A percentile compares a stretch with the other conserved stretches of the same genome.
These are phyloP conservation scores for Mastomys natalensis DNA, from an alignment of 2,113 vertebrate genomes.

Conservation along the genomic window DNA sequence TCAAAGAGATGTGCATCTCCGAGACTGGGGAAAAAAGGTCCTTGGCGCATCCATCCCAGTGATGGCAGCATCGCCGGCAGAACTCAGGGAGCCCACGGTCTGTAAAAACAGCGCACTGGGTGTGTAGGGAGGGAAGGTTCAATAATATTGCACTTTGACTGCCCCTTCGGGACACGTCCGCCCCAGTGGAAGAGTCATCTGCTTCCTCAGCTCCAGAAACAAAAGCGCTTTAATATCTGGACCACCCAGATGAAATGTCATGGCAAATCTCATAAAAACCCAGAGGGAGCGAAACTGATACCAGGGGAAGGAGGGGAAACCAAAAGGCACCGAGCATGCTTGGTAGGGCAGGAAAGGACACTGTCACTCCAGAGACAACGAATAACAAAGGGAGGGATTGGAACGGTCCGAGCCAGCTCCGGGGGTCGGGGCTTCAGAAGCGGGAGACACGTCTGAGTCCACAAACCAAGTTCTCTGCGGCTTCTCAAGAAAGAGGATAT, in stretches of 20 bases:
- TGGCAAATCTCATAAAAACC: constrained; percentile 82
- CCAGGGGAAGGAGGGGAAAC: constrained; percentile 49
- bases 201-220: constrained; percentile 75
- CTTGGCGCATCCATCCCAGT: background rate
- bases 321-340: constrained; percentile 86
- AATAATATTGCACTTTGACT: constrained; percentile 76
- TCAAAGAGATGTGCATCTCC: constrained; percentile 9
- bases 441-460: constrained; percentile 66
- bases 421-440: constrained; percentile 67
- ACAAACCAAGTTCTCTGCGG: constrained; percentile 67
- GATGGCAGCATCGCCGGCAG: background rate
- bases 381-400: constrained; percentile 75
- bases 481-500: constrained; percentile 69
- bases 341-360: constrained; percentile 44
- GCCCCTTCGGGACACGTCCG: constrained; percentile 65
- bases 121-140: constrained; percentile 47
- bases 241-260: constrained; percentile 88
- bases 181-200: constrained; percentile 69
- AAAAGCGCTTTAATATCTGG: constrained; percentile 82
- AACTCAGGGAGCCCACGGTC: constrained; percentile 27
- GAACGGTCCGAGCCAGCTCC: constrained; percentile 67
- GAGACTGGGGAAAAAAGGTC: constrained; percentile 21
- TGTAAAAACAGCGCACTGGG: background rate
- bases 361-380: constrained; percentile 76
- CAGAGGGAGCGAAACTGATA: constrained; percentile 74